Evolutionary conservation across 1,140 invertebrate genomes (phyloP).

Genomic region (Lanistes nyassanus): DNA sequence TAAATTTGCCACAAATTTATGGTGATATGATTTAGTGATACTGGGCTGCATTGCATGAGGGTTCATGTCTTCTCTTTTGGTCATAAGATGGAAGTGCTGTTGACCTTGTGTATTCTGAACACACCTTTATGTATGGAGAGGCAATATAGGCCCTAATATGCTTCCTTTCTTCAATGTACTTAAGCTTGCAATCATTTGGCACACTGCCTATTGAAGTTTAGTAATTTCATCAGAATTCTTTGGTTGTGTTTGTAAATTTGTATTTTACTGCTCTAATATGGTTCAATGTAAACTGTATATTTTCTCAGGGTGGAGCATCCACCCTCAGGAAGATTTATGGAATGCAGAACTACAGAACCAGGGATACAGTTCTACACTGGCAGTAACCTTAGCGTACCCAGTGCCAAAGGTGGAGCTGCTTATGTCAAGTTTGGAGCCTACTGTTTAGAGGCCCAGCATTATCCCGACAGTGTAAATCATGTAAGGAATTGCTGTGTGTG

Average conservation of each 20-base stretch:
- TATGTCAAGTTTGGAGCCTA: conserved; percentile 86
- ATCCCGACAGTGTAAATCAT: conserved; percentile 90
- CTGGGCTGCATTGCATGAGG: too few species aligned
- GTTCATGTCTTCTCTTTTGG: too few species aligned
- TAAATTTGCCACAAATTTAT: too few species aligned
- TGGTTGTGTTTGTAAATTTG: background rate
- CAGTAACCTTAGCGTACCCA: conserved; percentile 74
- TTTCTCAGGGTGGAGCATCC: conserved; percentile 74
- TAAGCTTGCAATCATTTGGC: background rate
- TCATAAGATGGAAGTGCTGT: too few species aligned
- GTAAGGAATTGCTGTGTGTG: conserved; percentile 66
- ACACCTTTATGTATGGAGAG: too few species aligned
- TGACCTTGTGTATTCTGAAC: too few species aligned
- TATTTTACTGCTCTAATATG: background rate
- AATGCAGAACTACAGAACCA: conserved; percentile 85
- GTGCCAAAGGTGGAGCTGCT: conserved; percentile 77
- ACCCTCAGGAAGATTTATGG: conserved; percentile 77
- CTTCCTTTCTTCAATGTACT: background rate
- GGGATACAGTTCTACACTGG: conserved; percentile 91
- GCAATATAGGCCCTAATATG: too few species aligned
- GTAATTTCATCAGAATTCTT: too few species aligned
- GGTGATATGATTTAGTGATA: too few species aligned
- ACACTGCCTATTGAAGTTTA: background rate
- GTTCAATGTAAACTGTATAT: background rate
- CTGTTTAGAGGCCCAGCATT: conserved; percentile 92